Base-by-base conservation (phyloP, 2,113 vertebrate genomes). In the Zosterops pallidus region DNA sequence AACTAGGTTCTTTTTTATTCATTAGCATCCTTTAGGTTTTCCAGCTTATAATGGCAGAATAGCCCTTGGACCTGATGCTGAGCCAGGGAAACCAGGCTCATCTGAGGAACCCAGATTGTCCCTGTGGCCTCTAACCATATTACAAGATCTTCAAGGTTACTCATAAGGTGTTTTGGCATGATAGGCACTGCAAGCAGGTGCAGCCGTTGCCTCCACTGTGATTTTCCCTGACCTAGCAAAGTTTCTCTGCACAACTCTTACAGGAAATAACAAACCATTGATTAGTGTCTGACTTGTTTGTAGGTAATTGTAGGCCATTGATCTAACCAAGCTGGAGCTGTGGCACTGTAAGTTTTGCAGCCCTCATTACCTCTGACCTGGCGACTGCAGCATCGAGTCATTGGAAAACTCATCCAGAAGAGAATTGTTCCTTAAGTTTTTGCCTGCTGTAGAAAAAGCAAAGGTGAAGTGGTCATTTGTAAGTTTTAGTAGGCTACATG, bases 251-350 rank as follows among this genome's bases (percentile, higher is more conserved):
- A 95, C 91, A 95, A 97, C 93, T 96, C 94, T 92, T 97, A 95
- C 95, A 97, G 96, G 96, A 97, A 96, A 71, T 96, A 98, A 97
- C 95, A 97, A 96, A 92, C 95, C 96, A 98, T 97, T 98, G 97
- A 98, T 98, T 98, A 96, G 95, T 97, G 97, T 97, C 97, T 97
- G 97, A 96, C 97, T 97, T 97, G 97, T 98, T 98, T 97, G 97
- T 97, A 97, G 97, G 97, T 98, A 98, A 98, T 98, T 98, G 97
- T 92, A 97, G 97, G 91, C 96, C 96, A 98, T 98, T 97, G 97
- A 98, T 98, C 97, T 97, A 94, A 92, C 92, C 37, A 85, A 89
- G 95, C 94, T 91, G 95, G 94, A 96, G 89, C 87, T 89, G 56
- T 83, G 91, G 94, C 37, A 72, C 77, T 55, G 49, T 96, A 93